A percentile compares a stretch with the other conserved stretches of the same genome.
Evolutionary conservation across 1,140 invertebrate species (phyloP).

Genomic region (Drosophila trapezifrons): DNA sequence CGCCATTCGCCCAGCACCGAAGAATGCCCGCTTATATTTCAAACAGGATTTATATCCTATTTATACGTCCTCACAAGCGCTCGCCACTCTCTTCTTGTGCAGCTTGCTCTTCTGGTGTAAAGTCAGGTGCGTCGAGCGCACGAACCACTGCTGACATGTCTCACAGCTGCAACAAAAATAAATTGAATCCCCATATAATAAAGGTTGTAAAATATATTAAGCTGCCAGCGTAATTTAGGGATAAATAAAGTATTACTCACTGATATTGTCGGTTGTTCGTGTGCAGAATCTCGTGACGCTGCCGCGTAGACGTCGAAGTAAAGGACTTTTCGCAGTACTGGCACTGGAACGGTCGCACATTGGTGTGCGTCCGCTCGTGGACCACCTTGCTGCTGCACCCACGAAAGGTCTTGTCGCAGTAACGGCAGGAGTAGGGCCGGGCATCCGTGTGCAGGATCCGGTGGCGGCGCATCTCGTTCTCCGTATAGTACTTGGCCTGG

Average conservation of each 20-base stretch:
- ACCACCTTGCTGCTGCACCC: constrained; percentile 61
- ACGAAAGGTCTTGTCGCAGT: constrained; percentile 61
- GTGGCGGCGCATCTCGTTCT: constrained; percentile 60
- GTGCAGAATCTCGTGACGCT: constrained; percentile 55
- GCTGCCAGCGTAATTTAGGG: neutral
- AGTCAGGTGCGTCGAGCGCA: constrained; percentile 47
- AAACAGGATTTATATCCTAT: neutral
- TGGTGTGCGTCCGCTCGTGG: constrained; percentile 87
- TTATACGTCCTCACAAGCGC: neutral
- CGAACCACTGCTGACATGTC: constrained; percentile 57
- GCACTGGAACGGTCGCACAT: constrained; percentile 89
- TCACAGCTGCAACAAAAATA: constrained; percentile 49
- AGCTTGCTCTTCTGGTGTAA: constrained; percentile 48
- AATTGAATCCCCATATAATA: neutral
- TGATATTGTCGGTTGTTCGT: constrained; percentile 50
- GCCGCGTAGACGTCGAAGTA: constrained; percentile 82
- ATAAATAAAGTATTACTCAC: constrained; percentile 24
- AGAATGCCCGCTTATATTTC: neutral
- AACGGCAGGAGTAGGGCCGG: constrained; percentile 55
- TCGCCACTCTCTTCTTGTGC: constrained; percentile 34
- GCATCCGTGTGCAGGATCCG: constrained; percentile 58
- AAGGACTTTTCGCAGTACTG: constrained; percentile 89
- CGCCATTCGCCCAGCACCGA: neutral
- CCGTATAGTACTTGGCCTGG: constrained; percentile 53
- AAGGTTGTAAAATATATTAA: neutral